These are phyloP conservation scores for Parnassius apollo DNA, from an alignment of 2,888 invertebrate genomes.

Conservation along the genomic window DNA sequence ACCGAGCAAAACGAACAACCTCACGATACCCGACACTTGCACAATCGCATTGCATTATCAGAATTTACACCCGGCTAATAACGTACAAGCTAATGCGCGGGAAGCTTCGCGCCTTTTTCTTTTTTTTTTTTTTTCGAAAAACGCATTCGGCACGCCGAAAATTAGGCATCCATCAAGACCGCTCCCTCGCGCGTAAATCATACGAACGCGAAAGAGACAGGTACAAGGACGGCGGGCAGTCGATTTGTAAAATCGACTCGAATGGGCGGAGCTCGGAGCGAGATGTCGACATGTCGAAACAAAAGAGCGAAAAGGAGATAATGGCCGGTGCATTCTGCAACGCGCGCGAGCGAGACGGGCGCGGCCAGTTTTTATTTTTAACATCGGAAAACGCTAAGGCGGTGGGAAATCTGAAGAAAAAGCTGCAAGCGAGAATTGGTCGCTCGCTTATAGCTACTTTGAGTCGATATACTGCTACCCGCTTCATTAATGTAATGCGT, in stretches of 20 bases:
- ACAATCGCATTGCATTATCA: constrained; percentile 71
- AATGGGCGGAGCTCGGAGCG: constrained; percentile 78
- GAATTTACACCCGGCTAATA: constrained; percentile 62
- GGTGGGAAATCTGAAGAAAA: constrained; percentile 73
- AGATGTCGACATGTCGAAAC: constrained; percentile 73
- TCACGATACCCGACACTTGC: constrained; percentile 65
- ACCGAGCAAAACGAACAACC: constrained; percentile 53
- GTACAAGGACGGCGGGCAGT: constrained; percentile 73
- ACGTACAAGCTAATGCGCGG: constrained; percentile 59
- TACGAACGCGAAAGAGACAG: constrained; percentile 76
- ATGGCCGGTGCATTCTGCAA: constrained; percentile 72
- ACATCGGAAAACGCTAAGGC: constrained; percentile 62
- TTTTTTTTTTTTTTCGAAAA: constrained; percentile 56
- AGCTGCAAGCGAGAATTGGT: constrained; percentile 46
- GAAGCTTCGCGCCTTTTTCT: constrained; percentile 40
- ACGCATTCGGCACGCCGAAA: constrained; percentile 68
- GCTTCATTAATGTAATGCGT: constrained; percentile 36
- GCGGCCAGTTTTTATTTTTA: constrained; percentile 49
- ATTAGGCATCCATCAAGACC: constrained; percentile 79
- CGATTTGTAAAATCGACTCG: constrained; percentile 63
- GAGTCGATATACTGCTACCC: constrained; percentile 24
- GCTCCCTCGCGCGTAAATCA: constrained; percentile 81
- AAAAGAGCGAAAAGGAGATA: constrained; percentile 78
- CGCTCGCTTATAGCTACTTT: constrained; percentile 32
- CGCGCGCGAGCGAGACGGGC: constrained; percentile 58